Conservation (phyloP, 2,113 vertebrate species). For the Cyanistes caeruleus region DNA sequence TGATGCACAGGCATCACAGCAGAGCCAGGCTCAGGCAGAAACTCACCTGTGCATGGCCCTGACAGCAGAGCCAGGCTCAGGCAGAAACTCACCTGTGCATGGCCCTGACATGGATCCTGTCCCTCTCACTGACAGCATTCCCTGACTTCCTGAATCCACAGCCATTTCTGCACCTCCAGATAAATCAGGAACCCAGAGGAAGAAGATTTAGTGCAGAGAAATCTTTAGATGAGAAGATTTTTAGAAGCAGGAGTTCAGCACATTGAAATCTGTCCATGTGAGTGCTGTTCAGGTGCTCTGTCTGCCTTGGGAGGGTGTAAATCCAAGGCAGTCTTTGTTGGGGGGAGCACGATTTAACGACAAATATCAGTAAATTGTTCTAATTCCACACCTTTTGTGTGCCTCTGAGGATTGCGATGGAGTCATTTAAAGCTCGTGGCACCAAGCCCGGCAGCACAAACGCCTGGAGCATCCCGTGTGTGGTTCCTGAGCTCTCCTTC, state of each 20-base stretch:
- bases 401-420: background rate
- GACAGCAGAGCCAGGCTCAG: background rate
- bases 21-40: background rate
- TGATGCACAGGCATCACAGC: rapidly evolving
- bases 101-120: background rate
- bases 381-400: background rate
- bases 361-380: background rate
- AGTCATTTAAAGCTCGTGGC: background rate
- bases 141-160: background rate
- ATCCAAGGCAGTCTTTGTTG: background rate
- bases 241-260: background rate
- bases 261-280: background rate
- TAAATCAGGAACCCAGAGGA: background rate
- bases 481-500: background rate
- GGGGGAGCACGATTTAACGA: background rate
- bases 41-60: background rate
- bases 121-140: background rate
- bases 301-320: background rate
- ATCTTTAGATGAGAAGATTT: too few species aligned
- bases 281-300: background rate
- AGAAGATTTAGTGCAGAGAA: background rate
- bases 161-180: background rate
- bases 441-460: background rate
- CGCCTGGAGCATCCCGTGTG: background rate
- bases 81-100: rapidly evolving